Percentiles rank a stretch among this genome's conserved stretches.
Conservation (phyloP, 2,113 vertebrate genomes). For the Pygathrix nemaeus region DNA sequence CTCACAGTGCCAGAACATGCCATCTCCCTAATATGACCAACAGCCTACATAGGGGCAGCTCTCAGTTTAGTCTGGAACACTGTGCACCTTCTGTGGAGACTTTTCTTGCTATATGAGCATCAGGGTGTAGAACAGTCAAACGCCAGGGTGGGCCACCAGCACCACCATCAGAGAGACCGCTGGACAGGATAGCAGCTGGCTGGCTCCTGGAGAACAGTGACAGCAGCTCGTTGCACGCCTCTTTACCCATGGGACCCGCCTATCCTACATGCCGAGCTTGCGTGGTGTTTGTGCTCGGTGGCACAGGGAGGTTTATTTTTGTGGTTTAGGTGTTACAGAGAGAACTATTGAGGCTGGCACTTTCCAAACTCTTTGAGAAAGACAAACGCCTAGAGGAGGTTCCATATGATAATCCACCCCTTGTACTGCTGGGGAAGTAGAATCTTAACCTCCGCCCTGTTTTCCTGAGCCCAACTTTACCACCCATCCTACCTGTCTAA, state of each 20-base stretch:
- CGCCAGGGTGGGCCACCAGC: background rate
- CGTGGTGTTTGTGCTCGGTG: fast-evolving
- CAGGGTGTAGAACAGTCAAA: fast-evolving
- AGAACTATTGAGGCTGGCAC: background rate
- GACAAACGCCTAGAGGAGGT: background rate
- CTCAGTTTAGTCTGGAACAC: background rate
- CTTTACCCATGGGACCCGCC: background rate
- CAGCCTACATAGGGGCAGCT: background rate
- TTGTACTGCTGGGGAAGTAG: background rate
- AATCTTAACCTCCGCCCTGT: background rate
- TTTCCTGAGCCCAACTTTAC: background rate
- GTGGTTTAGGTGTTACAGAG: background rate
- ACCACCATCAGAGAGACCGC: fast-evolving
- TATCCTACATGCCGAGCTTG: background rate
- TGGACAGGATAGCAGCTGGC: fast-evolving
- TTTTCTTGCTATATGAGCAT: background rate
- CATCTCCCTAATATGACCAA: background rate
- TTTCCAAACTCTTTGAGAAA: background rate
- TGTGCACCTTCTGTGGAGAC: background rate
- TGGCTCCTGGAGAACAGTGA: background rate
- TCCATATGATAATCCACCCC: background rate
- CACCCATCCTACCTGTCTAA: background rate
- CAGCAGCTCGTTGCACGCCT: fast-evolving
- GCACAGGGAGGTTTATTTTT: background rate
- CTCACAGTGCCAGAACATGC: background rate